Percentiles rank a stretch among this genome's conserved stretches.
Conservation (phyloP, 2,888 invertebrate species). For the Uropetala carovei region DNA sequence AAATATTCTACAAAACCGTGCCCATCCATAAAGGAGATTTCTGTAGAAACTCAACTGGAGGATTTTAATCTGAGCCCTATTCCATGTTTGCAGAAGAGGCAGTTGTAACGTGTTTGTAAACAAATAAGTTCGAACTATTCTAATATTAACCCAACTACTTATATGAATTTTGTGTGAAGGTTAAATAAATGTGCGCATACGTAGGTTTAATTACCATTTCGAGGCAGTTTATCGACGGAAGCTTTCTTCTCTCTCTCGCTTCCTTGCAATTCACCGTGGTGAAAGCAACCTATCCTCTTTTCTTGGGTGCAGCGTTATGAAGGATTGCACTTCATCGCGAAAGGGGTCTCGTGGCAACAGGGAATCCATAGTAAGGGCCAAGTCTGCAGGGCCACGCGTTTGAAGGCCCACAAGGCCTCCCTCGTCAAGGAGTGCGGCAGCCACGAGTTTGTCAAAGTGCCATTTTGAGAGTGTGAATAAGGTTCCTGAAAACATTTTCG, state of each 20-base stretch:
- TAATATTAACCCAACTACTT: too few species aligned
- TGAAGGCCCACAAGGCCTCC: neutral
- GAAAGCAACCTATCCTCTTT: neutral
- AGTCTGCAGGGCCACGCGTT: slow-evolving; percentile 29
- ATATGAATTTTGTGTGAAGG: too few species aligned
- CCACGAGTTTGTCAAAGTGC: neutral
- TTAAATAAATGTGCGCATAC: too few species aligned
- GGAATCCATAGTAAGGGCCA: slow-evolving; percentile 8
- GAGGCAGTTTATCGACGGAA: too few species aligned
- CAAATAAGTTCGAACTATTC: too few species aligned
- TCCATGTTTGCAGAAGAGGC: too few species aligned
- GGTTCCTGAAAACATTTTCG: neutral
- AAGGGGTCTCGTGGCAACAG: neutral
- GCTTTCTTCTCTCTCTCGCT: neutral
- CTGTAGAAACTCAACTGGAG: too few species aligned
- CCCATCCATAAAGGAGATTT: too few species aligned
- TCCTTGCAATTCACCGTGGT: neutral
- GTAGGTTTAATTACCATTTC: too few species aligned
- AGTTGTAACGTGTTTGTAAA: too few species aligned
- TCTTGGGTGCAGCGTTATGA: slow-evolving; percentile 1
- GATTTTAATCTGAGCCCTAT: too few species aligned
- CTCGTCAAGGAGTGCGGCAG: neutral
- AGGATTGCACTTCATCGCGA: neutral
- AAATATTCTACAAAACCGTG: too few species aligned
- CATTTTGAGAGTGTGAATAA: neutral